Evolutionary conservation across 2,113 vertebrate genomes (phyloP), one percentile per base, ranked within the genome.

Genomic region (Pycnonotus jocosus): DNA sequence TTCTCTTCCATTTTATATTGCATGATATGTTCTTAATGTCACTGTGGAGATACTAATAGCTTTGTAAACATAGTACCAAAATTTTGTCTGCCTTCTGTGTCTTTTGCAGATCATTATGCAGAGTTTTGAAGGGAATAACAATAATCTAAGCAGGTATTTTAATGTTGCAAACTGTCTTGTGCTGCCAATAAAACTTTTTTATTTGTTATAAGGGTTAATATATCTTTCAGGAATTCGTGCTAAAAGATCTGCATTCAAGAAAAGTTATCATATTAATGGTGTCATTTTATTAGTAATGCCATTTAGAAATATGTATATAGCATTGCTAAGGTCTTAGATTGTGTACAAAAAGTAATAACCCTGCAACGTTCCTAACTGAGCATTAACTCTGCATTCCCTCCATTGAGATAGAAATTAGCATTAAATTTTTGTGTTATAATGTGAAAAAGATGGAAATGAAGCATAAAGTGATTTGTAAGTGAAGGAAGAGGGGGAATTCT

Each of bases 391-490:
- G 15, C 3, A 4, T 81, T 86, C 58, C 19, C 38, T 92, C 45
- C 47, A 38, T 28, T 80, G 51, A 84, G 12, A 30, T 79, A 72
- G 85, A 88, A 92, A 95, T 88, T 93, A 85, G 33, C 56, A 71
- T 86, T 28, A 53, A 57, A 20, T 37, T 77, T 91, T 92, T 91
- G 14, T 68, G 30, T 82, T 84, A 61, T 86, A 90, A 76, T 92
- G 69, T 87, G 87, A 78, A 60, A 78, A 94, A 76, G 62, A 74
- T 82, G 66, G 62, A 87, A 96, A 80, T 94, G 40, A 71, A 64
- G 14, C 64, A 7, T 80, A 47, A 80, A 88, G 69, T 90, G 54
- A 93, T 74, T 91, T 87, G 25, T 81, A 81, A 74, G 28, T 73
- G 37, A 73, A 80, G 54, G 33, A 82, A 91, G 44, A 80, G 24